phyloP scores from a whole-genome alignment of 2,888 invertebrate species.

The Macaria liturata region DNA sequence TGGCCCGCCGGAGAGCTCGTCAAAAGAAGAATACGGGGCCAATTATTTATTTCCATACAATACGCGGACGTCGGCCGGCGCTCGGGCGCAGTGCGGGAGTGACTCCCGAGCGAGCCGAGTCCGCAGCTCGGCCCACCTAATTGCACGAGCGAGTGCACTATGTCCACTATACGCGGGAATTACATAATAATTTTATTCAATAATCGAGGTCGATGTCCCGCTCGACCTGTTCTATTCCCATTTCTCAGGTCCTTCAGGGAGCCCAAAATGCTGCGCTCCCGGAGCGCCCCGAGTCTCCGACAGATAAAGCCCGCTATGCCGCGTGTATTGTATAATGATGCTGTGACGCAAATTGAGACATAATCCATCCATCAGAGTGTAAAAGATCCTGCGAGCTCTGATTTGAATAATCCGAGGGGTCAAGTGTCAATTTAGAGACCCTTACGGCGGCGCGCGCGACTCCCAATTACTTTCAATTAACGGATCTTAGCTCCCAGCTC shows the following conservation, averaged over 20 bases:
- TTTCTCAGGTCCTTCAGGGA: too few relatives aligned
- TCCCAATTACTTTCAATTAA: constrained; percentile 64
- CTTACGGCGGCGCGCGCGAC: constrained; percentile 43
- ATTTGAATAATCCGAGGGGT: constrained; percentile 66
- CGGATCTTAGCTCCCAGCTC: constrained; percentile 51
- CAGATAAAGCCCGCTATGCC: constrained; percentile 2
- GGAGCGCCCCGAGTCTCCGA: background rate
- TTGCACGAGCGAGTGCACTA: constrained; percentile 28
- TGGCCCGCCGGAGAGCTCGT: constrained; percentile 76
- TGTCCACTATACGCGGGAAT: constrained; percentile 20
- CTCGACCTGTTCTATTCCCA: too few relatives aligned
- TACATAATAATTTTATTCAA: constrained; percentile 26
- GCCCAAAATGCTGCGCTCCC: too few relatives aligned
- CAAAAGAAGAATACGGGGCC: constrained; percentile 80
- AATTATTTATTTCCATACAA: constrained; percentile 81
- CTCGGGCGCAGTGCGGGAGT: constrained; percentile 71
- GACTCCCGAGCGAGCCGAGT: constrained; percentile 56
- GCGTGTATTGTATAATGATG: constrained; percentile 3
- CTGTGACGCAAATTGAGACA: constrained; percentile 20
- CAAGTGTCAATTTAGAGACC: constrained; percentile 62
- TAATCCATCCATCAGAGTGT: constrained; percentile 26
- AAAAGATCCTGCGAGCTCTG: constrained; percentile 41
- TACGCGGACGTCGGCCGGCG: constrained; percentile 72
- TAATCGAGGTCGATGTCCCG: constrained; percentile 31
- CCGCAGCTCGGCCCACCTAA: constrained; percentile 36